Evolutionary conservation across 2,797 vertebrate genomes (phyloP).

Genomic region (Schizothorax lantsangensis): DNA sequence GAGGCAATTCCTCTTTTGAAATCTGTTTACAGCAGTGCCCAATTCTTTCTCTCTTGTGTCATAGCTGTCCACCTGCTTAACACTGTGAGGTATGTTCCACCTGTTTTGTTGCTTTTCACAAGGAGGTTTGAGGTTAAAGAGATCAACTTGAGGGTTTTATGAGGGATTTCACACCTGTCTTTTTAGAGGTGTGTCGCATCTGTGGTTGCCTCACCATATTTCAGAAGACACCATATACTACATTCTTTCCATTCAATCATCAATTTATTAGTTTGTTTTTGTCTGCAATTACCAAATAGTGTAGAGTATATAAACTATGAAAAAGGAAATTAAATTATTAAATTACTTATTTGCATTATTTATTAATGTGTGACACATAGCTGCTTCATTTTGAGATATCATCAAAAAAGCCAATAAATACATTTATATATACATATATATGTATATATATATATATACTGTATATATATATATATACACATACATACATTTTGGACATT

Average conservation of each 20-base stretch:
- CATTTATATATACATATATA: too few relatives aligned
- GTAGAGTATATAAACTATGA: background rate
- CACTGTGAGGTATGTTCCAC: constrained; percentile 35
- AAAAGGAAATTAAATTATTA: background rate
- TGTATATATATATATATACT: too few relatives aligned
- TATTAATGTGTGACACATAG: background rate
- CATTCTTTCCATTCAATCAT: background rate
- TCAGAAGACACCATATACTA: background rate
- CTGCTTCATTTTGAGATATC: too few relatives aligned
- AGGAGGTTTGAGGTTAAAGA: constrained; percentile 10
- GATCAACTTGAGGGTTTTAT: constrained; percentile 15
- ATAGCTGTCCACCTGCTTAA: constrained; percentile 28
- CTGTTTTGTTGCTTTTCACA: constrained; percentile 45
- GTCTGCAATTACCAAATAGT: background rate
- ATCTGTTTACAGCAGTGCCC: background rate
- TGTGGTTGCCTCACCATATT: constrained; percentile 22
- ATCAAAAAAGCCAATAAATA: too few relatives aligned
- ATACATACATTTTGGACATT: too few relatives aligned
- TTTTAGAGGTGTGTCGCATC: constrained; percentile 24
- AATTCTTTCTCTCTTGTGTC: constrained; percentile 30
- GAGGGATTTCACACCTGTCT: constrained; percentile 41
- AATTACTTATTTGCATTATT: background rate
- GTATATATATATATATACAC: too few relatives aligned
- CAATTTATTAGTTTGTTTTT: background rate
- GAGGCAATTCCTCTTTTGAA: constrained; percentile 20